Evolutionary conservation across 64 coral and sea anemone species (phyloP).

Genomic region (Catalaphyllia jardinei): DNA sequence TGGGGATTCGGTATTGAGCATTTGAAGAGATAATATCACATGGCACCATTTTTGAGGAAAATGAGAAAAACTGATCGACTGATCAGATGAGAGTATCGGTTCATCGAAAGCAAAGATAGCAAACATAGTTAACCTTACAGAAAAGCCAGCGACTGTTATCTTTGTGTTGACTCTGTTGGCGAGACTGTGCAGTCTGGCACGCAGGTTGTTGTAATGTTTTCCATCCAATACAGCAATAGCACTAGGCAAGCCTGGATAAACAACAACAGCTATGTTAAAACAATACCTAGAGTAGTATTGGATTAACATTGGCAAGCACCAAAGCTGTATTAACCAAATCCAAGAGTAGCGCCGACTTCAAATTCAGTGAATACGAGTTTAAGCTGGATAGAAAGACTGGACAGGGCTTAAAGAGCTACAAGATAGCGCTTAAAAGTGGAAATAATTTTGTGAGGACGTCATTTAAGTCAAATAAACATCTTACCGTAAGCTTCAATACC

Average conservation of each 20-base stretch:
- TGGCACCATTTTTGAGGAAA: too few species aligned
- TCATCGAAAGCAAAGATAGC: too few species aligned
- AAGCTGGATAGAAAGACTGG: too few species aligned
- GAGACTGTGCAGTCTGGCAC: conserved; percentile 50
- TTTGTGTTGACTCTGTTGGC: conserved; percentile 56
- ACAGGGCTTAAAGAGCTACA: too few species aligned
- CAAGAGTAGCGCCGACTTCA: too few species aligned
- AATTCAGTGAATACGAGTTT: too few species aligned
- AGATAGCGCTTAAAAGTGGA: too few species aligned
- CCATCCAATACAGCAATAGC: conserved; percentile 55
- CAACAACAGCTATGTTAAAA: background rate
- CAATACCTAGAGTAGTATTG: background rate
- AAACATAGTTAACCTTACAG: conserved; percentile 23
- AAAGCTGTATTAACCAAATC: background rate
- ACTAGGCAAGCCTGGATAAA: conserved; percentile 37
- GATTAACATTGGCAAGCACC: background rate
- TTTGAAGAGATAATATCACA: too few species aligned
- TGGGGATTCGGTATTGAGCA: too few species aligned
- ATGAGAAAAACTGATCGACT: too few species aligned
- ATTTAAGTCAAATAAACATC: background rate
- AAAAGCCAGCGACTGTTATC: conserved; percentile 67
- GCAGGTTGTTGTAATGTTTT: conserved; percentile 61
- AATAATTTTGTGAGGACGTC: too few species aligned
- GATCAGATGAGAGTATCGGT: too few species aligned
- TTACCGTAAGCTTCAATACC: conserved; percentile 86